These are phyloP conservation scores for Mormyrops boulengeri DNA, from an alignment of 2,797 vertebrate species.

Conservation along the genomic window DNA sequence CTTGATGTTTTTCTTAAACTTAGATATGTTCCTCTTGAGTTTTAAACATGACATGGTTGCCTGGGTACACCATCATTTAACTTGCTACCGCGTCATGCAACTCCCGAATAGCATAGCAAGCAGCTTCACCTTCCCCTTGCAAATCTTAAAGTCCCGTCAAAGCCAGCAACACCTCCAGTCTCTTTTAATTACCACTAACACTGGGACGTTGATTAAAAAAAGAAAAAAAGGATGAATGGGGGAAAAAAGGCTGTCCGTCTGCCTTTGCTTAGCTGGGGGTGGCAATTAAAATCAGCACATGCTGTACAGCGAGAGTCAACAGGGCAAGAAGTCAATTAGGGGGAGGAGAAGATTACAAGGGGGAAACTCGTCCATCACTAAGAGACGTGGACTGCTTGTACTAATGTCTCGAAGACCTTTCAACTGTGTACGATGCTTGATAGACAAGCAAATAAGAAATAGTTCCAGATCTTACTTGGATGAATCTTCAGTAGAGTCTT, in stretches of 20 bases:
- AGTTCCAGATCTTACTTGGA: background rate
- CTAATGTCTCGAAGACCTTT: background rate
- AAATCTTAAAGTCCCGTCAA: slow-evolving; percentile 21
- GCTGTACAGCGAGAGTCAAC: slow-evolving; percentile 23
- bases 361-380: slow-evolving; percentile 19
- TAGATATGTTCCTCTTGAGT: background rate
- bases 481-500: background rate
- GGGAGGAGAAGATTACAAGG: slow-evolving; percentile 16
- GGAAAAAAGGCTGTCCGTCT: slow-evolving; percentile 28
- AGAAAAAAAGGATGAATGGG: slow-evolving; percentile 2
- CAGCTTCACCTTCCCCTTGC: background rate
- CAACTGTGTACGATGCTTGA: background rate
- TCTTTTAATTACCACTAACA: slow-evolving; percentile 54
- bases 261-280: slow-evolving; percentile 29
- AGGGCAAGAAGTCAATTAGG: slow-evolving; percentile 26
- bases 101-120: background rate
- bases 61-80: background rate
- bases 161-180: slow-evolving; percentile 35
- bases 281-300: slow-evolving; percentile 39
- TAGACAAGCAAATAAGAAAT: background rate
- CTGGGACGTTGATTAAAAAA: slow-evolving; percentile 42
- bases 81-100: background rate
- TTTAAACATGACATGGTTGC: background rate
- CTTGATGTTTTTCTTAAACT: background rate
- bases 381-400: slow-evolving; percentile 8